A percentile compares a stretch with the other conserved stretches of the same genome.
Evolutionary conservation across 2,113 vertebrate genomes (phyloP).

Genomic region (Pachyramphus minor): DNA sequence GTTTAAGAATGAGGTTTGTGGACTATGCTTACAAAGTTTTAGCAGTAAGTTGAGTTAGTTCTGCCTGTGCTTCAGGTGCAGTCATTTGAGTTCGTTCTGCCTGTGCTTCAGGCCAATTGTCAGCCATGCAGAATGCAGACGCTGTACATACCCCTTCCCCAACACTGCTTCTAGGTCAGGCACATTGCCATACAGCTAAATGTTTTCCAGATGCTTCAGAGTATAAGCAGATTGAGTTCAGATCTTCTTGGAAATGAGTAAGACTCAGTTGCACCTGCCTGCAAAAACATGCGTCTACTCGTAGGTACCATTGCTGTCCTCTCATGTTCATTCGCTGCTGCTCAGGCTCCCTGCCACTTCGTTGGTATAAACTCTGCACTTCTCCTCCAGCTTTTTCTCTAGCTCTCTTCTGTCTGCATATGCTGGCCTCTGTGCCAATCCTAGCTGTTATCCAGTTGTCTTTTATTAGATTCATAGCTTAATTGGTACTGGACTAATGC

Average conservation of each 20-base stretch:
- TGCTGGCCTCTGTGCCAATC: neutral
- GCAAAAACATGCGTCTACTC: neutral
- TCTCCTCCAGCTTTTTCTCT: neutral
- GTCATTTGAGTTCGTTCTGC: neutral
- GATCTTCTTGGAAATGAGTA: neutral
- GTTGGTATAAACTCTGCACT: neutral
- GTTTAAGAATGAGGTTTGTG: neutral
- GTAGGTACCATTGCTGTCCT: neutral
- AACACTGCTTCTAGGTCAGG: neutral
- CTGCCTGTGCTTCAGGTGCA: neutral
- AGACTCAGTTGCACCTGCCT: neutral
- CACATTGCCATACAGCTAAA: neutral
- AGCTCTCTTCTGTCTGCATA: neutral
- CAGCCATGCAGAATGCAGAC: neutral
- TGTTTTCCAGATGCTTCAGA: neutral
- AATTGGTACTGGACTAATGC: accelerated
- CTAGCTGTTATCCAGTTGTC: neutral
- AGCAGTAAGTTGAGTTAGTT: neutral
- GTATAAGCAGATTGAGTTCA: neutral
- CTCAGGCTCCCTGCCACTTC: neutral
- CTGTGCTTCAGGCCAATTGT: neutral
- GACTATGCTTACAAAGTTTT: neutral
- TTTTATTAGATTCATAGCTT: neutral
- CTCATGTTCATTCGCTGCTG: neutral
- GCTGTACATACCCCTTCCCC: accelerated